Conservation (phyloP, 2,888 invertebrate species). For the Cheilosia urbana region DNA sequence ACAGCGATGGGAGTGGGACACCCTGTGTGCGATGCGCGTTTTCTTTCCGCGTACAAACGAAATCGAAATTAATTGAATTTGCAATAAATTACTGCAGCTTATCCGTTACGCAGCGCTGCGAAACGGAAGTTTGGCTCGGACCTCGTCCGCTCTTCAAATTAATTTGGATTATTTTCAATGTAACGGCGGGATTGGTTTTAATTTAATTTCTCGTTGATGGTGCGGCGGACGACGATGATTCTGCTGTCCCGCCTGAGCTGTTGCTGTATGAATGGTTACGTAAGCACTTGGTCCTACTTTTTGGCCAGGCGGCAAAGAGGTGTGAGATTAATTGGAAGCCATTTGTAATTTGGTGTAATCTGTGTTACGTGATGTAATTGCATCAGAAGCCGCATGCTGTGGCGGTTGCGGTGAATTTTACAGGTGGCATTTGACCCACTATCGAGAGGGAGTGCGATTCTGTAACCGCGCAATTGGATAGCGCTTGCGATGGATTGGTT, state of each 20-base stretch:
- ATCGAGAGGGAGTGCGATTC: conserved; percentile 16
- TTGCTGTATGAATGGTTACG: conserved; percentile 10
- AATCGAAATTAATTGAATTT: conserved; percentile 69
- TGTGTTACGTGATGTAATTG: conserved; percentile 61
- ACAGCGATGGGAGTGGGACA: not conserved
- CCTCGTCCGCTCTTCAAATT: conserved; percentile 55
- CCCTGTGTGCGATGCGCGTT: not conserved
- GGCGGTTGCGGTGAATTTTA: conserved; percentile 8
- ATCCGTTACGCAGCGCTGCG: conserved; percentile 58
- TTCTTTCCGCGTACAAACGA: conserved; percentile 44
- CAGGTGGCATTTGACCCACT: conserved; percentile 63
- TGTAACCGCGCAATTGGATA: conserved; percentile 7
- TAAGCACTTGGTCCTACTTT: conserved; percentile 20
- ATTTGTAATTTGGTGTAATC: conserved; percentile 71
- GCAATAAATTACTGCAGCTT: conserved; percentile 69
- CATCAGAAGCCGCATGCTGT: conserved; percentile 30
- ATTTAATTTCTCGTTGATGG: conserved; percentile 61
- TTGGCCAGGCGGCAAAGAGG: conserved; percentile 9
- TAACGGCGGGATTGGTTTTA: conserved; percentile 54
- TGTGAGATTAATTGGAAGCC: conserved; percentile 68
- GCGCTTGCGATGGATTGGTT: not conserved
- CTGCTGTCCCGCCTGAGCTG: not conserved
- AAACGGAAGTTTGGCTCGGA: conserved; percentile 60
- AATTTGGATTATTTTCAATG: conserved; percentile 72
- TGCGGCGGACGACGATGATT: conserved; percentile 1